Base-by-base conservation (phyloP, 2,113 vertebrate species). In the Lagenorhynchus albirostris region DNA sequence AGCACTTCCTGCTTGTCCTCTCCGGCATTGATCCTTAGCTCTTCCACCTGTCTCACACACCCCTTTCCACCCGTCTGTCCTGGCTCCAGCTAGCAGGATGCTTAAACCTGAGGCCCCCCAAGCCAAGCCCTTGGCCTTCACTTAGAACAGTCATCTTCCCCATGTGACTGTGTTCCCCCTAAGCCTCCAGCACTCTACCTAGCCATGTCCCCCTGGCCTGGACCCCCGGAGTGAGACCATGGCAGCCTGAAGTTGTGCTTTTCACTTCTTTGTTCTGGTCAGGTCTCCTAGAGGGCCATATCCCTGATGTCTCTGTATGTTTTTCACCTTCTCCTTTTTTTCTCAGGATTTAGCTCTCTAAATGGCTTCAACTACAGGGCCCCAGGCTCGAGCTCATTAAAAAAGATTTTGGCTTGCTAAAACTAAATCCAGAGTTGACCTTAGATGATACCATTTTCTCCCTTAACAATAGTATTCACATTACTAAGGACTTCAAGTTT, bases 371-470 rank as follows among this genome's bases (percentile, higher is more conserved):
- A 62, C 41, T 85, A 21, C 6, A 82, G 62, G 62, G 89, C 67
- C 73, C 41, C 60, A 33, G 89, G 67, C 82, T 91, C 63, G 36
- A 91, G 53, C 53, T 97, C 53, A 74, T 91, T 94, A 38, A 82
- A 95, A 38, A 93, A 86, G 50, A 95, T 55, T 85, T 86, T 50
- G 62, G 63, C 67, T 95, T 92, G 50, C 82, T 96, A 93, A 96
- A 96, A 92, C 83, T 63, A 95, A 96, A 92, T 68, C 62, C 62
- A 86, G 71, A 91, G 50, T 26, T 95, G 92, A 91, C 89, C 95
- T 95, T 82, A 92, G 80, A 94, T 90, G 74, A 79, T 55, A 89
- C 6, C 26, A 60, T 89, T 93, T 97, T 95, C 73, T 86, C 79
- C 50, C 55, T 89, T 86, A 71, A 74, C 41, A 85, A 47, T 3